Evolutionary conservation across 2,113 vertebrate species (phyloP), one percentile per base, ranked within the genome.

Genomic region (Centropus bengalensis): DNA sequence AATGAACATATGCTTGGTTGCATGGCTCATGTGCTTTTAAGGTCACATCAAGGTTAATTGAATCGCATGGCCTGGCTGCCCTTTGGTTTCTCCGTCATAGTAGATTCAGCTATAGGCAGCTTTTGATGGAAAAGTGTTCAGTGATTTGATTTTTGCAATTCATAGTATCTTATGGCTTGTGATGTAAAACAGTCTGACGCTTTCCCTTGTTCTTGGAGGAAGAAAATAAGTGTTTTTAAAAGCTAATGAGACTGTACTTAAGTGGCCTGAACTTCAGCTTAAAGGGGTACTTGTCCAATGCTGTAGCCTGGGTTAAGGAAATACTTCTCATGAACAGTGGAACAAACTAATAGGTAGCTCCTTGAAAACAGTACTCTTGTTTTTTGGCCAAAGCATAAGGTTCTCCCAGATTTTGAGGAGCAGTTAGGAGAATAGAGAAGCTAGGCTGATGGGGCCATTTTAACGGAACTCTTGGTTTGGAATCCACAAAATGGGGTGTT

Each of bases 351-450:
- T 1, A 17, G 8, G 56, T 42, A 83, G 42, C 56, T 91, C 21
- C 70, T n/a, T 52, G 24, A 54, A 27, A 30, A 52, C 0, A 1
- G 28, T 64, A 28, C 32, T 2, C 0, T 45, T 12, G 4, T 21
- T 83, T 93, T 93, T 67, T 56, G 38, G 26, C 30, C 14, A 4
- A 19, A 8, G 9, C 22, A 21, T 58, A 70, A 54, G 0, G 1
- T 45, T 78, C 33, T 55, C 22, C 3, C 14, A 42, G 18, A 12
- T 54, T 59, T 86, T 45, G 51, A 44, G 42, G 7, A 82, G 38
- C 20, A 42, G 18, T 36, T 90, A 55, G 19, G 64, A 74, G 28
- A 3, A 5, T 51, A 21, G 38, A 21, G 38, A 42, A 74, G 10
- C 32, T 69, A 1, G 58, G 30, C 45, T 77, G 47, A 13, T 51